Evolutionary conservation across 2,113 vertebrate species (phyloP).

Genomic region (Paradoxurus hermaphroditus): DNA sequence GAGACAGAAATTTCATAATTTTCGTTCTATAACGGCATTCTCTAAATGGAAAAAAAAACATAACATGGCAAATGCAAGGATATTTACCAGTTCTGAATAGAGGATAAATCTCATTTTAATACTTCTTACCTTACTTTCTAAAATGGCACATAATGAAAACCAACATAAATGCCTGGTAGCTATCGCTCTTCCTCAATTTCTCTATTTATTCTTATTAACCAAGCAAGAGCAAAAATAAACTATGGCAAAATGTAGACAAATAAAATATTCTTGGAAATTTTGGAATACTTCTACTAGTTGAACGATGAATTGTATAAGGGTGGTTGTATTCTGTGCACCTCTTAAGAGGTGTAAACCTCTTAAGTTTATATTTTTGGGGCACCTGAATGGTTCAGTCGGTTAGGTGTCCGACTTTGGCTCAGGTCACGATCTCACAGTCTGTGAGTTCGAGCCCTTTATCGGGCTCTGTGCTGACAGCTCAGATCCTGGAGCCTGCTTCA

Average conservation of each 20-base stretch:
- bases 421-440: too few relatives aligned
- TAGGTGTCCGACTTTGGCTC: too few relatives aligned
- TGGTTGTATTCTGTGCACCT: neutral
- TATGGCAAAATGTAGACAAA: neutral
- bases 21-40: neutral
- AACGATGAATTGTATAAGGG: neutral
- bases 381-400: too few relatives aligned
- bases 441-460: too few relatives aligned
- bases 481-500: too few relatives aligned
- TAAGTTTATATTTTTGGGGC: neutral
- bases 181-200: neutral
- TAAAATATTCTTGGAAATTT: neutral
- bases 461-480: too few relatives aligned
- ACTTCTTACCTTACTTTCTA: neutral
- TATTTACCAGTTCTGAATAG: constrained; percentile 22
- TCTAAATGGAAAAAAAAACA: neutral
- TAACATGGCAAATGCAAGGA: neutral
- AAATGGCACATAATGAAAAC: neutral
- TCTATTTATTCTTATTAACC: neutral
- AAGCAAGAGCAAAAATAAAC: neutral
- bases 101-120: neutral
- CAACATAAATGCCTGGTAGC: neutral
- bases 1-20: neutral
- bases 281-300: neutral
- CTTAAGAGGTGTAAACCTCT: too few relatives aligned